Evolutionary conservation across 53 echinoderm and acorn worm genomes (phyloP), one percentile per base, ranked within the genome.

Genomic region (Arbacia lixula): DNA sequence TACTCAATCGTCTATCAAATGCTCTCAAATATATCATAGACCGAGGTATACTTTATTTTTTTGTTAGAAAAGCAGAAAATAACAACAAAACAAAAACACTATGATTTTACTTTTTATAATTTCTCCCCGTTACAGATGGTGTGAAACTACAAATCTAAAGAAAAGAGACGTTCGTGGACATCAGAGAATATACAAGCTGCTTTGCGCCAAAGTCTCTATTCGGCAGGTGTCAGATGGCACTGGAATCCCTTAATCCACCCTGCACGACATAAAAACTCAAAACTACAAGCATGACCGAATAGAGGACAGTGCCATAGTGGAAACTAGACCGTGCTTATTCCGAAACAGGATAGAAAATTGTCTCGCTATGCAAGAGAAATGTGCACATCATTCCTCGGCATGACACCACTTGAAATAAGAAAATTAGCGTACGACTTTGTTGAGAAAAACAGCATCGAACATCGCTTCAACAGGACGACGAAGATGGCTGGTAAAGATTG

Each of bases 401-500:
- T 46, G 49, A 46, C 49, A 46, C 49, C 49, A 46, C 14, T 10
- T 46, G 49, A 46, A 46, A 46, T 46, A 46, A 46, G 49, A 46
- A 72, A 68, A 68, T 68, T 68, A 25, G 39, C 40, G 29, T 68
- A 68, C 68, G 41, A 68, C 21, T 64, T 64, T 29, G 65, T 20
- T 64, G 29, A 31, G 33, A 64, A 64, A 64, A 68, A 68, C 68
- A 20, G 39, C 38, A 68, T 68, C 40, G 21, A 68, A 68, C 40
- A 39, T 40, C 39, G 38, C 29, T 68, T 68, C 68, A 36, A 40
- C 68, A 38, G 37, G 29, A 68, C 68, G 39, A 64, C 27, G 34
- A 24, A 72, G 28, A 72, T 72, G 72, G 72, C 72, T 50, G 52
- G 72, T 29, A 50, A 46, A 26, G 72, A 72, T 72, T 72, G 72